Evolutionary conservation across 2,888 invertebrate species (phyloP).

Genomic region (Leptinotarsa peninsularis): DNA sequence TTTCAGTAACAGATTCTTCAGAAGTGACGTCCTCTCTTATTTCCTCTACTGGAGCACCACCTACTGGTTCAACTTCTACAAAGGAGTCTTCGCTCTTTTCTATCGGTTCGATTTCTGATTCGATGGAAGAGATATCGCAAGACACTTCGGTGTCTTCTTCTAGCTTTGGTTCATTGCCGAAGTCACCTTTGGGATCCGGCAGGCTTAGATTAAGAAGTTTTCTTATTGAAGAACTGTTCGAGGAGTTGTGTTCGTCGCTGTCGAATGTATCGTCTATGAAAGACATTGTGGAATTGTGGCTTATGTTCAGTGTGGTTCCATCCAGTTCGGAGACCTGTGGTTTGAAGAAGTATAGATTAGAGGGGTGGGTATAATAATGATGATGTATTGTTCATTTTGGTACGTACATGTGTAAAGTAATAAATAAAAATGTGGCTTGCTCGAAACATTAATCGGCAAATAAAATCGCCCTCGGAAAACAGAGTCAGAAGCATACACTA

Average conservation of each 20-base stretch:
- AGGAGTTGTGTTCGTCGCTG: conserved; percentile 35
- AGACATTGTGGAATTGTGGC: conserved; percentile 40
- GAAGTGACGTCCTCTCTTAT: too few relatives aligned
- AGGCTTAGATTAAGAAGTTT: conserved; percentile 48
- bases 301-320: conserved; percentile 46
- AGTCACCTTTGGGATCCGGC: conserved; percentile 55
- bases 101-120: not conserved
- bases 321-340: conserved; percentile 42
- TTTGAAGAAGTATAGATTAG: too few relatives aligned
- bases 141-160: not conserved
- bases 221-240: conserved; percentile 33
- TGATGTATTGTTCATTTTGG: too few relatives aligned
- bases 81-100: not conserved
- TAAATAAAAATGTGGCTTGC: too few relatives aligned
- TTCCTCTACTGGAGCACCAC: not conserved
- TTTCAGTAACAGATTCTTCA: too few relatives aligned
- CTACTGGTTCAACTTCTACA: not conserved
- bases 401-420: too few relatives aligned
- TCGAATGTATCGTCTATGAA: conserved; percentile 43
- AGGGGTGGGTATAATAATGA: too few relatives aligned
- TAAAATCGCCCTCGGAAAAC: too few relatives aligned
- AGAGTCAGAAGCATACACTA: too few relatives aligned
- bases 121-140: not conserved
- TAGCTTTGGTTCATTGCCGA: conserved; percentile 25
- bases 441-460: too few relatives aligned